Base-by-base conservation (phyloP, 2,888 invertebrate genomes). In the Drosophila ustulata region DNA sequence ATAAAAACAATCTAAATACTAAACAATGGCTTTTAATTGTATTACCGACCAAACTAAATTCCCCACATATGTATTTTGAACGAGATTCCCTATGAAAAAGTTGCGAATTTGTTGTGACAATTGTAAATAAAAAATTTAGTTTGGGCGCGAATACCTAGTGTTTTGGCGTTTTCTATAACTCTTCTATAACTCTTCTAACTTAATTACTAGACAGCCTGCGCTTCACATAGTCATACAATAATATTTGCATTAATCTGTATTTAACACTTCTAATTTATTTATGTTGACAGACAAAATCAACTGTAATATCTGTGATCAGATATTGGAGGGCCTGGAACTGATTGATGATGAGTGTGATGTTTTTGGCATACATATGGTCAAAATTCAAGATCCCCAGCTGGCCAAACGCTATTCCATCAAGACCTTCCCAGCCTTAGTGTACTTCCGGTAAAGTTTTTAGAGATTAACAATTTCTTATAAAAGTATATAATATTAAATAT, bases 341-440 rank as follows among this genome's bases (percentile, higher is more conserved):
- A 96, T 98, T 78, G 98, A 98, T 90, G 97, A 98, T 88, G 97
- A 98, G 92, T 97, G 97, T 88, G 97, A 97, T 90, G 96, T 97
- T 0, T 98, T 96, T 91, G 98, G 98, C 52, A 98, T 98, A 83
- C 97, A 98, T 84, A 95, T 98, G 95, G 98, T 98, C 0, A 96
- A 97, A 91, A 98, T 98, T 86, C 96, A 97, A 92, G 98, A 98
- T 93, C 96, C 97, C 0, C 97, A 97, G 89, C 92, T 98, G 67
- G 98, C 98, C 5, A 98, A 98, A 91, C 94, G 97, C 82, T 98
- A 98, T 93, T 97, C 97, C 69, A 98, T 98, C 71, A 98, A 98
- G 92, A 98, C 98, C 57, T 98, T 97, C 92, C 98, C 98, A 2
- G 98, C 98, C 9, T 94, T 98, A 90, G 97, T 98, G 0, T 98